Conservation (phyloP, 2,888 invertebrate species). For the Chrysomela aeneicollis region DNA sequence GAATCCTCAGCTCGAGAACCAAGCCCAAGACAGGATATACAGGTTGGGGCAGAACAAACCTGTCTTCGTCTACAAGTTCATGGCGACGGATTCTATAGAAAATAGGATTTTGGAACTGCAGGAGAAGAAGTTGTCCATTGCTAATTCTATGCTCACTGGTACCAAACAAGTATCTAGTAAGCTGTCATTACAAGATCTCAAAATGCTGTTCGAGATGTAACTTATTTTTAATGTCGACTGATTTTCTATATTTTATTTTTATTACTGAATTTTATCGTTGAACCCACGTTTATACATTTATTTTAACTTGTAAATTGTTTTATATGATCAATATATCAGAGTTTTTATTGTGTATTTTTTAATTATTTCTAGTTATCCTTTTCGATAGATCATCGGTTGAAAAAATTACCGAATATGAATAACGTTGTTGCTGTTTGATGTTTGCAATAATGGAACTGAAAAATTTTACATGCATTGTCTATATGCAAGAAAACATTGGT, state of each 20-base stretch:
- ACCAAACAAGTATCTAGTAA: constrained; percentile 72
- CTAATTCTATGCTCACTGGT: constrained; percentile 80
- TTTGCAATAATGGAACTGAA: too few relatives aligned
- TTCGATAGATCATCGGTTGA: too few relatives aligned
- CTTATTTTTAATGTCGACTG: neutral
- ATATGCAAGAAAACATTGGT: too few relatives aligned
- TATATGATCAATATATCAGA: too few relatives aligned
- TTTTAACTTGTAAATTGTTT: too few relatives aligned
- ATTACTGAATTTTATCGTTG: neutral
- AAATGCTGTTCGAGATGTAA: constrained; percentile 70
- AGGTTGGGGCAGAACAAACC: constrained; percentile 86
- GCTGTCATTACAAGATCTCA: constrained; percentile 81
- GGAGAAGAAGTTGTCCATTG: constrained; percentile 78
- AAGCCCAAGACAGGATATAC: constrained; percentile 94
- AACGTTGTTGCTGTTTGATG: too few relatives aligned
- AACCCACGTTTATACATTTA: too few relatives aligned
- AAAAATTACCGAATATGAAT: too few relatives aligned
- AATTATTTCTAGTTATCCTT: too few relatives aligned
- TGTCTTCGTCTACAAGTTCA: constrained; percentile 87
- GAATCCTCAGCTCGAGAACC: constrained; percentile 96
- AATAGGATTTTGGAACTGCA: constrained; percentile 84
- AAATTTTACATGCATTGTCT: too few relatives aligned
- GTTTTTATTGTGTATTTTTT: too few relatives aligned
- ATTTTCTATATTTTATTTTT: neutral
- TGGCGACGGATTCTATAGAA: constrained; percentile 88